Percentiles rank a stretch among this genome's conserved stretches.
phyloP scores from a whole-genome alignment of 2,797 vertebrate species.

The Podarcis siculus region DNA sequence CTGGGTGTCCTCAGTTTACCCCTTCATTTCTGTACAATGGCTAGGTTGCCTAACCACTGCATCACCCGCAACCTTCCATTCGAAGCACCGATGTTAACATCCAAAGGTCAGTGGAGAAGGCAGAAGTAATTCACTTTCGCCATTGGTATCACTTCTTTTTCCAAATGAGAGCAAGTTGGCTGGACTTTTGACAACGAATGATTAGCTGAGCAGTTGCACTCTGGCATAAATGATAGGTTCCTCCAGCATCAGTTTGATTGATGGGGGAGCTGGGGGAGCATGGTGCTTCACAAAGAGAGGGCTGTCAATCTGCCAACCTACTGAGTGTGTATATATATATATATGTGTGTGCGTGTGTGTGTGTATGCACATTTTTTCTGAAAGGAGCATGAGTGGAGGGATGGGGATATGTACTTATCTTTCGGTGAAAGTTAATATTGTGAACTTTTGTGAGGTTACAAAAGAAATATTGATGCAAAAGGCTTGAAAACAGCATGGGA shows the following conservation, averaged over 20 bases:
- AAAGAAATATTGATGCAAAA: background rate
- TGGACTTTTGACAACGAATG: background rate
- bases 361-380: too few relatives aligned
- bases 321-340: background rate
- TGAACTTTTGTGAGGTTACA: background rate
- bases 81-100: background rate
- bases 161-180: background rate
- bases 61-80: background rate
- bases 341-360: too few relatives aligned
- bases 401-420: background rate
- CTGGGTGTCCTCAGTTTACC: background rate
- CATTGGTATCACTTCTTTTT: background rate
- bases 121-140: background rate
- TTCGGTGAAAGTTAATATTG: background rate
- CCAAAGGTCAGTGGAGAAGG: background rate
- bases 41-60: background rate
- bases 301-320: background rate
- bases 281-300: background rate
- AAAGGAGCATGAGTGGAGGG: background rate
- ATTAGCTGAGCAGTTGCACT: background rate
- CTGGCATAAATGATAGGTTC: background rate
- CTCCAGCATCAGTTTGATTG: background rate
- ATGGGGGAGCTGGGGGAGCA: background rate
- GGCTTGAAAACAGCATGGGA: background rate
- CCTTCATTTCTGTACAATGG: background rate